Evolutionary conservation across 2,888 invertebrate genomes (phyloP).

Genomic region (Dastarcus helophoroides): DNA sequence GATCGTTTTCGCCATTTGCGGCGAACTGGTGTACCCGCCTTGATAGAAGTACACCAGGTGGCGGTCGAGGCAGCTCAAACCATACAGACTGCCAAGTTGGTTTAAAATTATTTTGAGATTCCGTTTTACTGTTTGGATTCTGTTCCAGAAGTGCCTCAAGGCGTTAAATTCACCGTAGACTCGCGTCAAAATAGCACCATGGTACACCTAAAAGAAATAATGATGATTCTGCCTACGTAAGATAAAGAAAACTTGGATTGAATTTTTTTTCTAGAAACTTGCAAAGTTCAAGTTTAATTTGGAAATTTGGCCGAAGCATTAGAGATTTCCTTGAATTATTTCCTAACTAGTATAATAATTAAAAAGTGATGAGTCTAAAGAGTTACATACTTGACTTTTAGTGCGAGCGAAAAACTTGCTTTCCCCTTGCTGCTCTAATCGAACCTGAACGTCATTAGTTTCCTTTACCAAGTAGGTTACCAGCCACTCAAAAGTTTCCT

Average conservation of each 20-base stretch:
- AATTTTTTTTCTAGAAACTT: too few relatives aligned
- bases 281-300: background rate
- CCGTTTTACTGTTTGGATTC: conserved; percentile 30
- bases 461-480: conserved; percentile 65
- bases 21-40: conserved; percentile 35
- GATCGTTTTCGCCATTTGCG: conserved; percentile 45
- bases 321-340: background rate
- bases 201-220: conserved; percentile 50
- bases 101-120: conserved; percentile 33
- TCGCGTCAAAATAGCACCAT: conserved; percentile 60
- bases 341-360: too few relatives aligned
- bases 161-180: conserved; percentile 66
- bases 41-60: conserved; percentile 51
- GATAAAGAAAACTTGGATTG: too few relatives aligned
- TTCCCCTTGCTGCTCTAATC: conserved; percentile 42
- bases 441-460: conserved; percentile 50
- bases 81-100: conserved; percentile 45
- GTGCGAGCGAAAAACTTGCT: conserved; percentile 66
- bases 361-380: background rate
- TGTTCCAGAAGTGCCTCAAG: conserved; percentile 41
- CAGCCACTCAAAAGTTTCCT: conserved; percentile 70
- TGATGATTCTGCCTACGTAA: background rate
- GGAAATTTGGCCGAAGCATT: background rate
- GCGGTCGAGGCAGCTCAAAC: conserved; percentile 47
- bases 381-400: conserved; percentile 42